phyloP scores from a whole-genome alignment of 2,113 vertebrate species.

The Grallaria varia region DNA sequence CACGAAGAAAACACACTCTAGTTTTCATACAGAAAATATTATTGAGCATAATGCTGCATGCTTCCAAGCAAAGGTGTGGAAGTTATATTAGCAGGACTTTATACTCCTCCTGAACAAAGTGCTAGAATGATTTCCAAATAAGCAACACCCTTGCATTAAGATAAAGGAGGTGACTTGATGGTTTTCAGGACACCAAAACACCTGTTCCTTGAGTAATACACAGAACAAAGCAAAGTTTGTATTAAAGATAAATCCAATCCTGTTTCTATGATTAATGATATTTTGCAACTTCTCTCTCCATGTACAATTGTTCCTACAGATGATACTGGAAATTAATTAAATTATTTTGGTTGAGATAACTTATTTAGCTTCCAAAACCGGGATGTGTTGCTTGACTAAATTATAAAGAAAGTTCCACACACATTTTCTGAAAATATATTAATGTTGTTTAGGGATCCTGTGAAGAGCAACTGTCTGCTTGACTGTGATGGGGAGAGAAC shows the following conservation, averaged over 20 bases:
- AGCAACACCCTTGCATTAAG: not conserved
- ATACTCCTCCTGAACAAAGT: not conserved
- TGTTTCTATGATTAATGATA: not conserved
- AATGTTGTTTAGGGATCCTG: not conserved
- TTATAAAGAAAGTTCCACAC: not conserved
- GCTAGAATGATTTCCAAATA: not conserved
- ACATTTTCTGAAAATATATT: not conserved
- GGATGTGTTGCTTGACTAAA: not conserved
- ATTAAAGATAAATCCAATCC: not conserved
- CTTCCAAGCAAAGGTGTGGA: not conserved
- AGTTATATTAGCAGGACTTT: not conserved
- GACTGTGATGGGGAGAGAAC: not conserved
- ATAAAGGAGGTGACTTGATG: not conserved
- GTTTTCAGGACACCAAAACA: not conserved
- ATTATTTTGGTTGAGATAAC: not conserved
- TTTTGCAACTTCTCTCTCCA: not conserved
- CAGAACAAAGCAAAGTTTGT: not conserved
- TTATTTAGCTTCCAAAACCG: not conserved
- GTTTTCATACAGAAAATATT: not conserved
- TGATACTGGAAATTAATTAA: not conserved
- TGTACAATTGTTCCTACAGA: not conserved
- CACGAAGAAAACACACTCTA: not conserved
- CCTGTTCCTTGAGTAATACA: accelerated
- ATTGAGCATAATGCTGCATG: not conserved
- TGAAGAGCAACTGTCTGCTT: not conserved